Evolutionary conservation across 2,113 vertebrate species (phyloP).

Genomic region (Rhinopithecus roxellana): DNA sequence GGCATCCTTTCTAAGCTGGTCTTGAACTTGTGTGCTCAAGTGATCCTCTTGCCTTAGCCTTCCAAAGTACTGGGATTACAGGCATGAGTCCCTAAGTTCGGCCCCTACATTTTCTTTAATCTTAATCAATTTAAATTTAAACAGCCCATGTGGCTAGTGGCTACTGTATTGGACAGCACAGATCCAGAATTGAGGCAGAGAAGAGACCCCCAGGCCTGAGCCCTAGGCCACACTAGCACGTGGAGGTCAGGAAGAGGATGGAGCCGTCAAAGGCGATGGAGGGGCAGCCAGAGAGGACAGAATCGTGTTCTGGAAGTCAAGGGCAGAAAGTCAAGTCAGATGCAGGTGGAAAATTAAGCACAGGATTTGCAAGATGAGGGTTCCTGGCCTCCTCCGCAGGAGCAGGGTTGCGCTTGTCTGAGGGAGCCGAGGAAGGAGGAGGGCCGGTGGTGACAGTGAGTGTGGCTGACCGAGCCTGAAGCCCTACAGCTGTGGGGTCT

Average conservation of each 20-base stretch:
- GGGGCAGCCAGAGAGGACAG: not conserved
- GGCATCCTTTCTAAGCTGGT: too few relatives aligned
- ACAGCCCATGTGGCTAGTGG: not conserved
- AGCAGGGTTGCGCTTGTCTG: too few relatives aligned
- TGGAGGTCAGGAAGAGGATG: not conserved
- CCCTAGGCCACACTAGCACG: accelerated
- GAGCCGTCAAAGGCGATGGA: not conserved
- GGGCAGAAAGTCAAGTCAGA: not conserved
- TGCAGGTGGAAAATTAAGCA: not conserved
- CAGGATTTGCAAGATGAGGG: not conserved
- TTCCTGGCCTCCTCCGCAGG: accelerated
- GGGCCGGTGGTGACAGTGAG: not conserved
- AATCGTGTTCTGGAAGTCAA: not conserved
- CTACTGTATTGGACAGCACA: not conserved
- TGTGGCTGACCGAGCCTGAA: accelerated
- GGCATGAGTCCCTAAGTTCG: too few relatives aligned
- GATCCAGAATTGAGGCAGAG: not conserved
- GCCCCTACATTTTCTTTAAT: not conserved
- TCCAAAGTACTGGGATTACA: not conserved
- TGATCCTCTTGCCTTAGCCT: too few relatives aligned
- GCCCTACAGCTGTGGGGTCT: accelerated
- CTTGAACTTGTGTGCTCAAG: too few relatives aligned
- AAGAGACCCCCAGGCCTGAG: not conserved
- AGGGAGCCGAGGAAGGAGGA: not conserved
- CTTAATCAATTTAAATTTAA: not conserved